A percentile compares a stretch with the other conserved stretches of the same genome.
Conservation (phyloP, 2,888 invertebrate species). For the Unio pictorum region DNA sequence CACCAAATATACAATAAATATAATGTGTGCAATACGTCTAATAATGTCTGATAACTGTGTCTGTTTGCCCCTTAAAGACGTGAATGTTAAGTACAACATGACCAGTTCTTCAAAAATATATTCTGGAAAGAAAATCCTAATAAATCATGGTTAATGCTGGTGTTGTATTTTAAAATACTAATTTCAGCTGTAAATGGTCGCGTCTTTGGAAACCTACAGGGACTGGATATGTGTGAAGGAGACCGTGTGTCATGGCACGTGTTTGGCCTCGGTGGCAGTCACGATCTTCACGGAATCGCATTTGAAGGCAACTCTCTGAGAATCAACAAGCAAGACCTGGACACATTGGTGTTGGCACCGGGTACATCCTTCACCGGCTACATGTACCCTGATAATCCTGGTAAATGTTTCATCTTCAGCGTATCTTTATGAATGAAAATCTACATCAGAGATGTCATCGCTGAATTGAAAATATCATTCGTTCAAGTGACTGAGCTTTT, state of each 20-base stretch:
- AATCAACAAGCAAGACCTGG: constrained; percentile 30
- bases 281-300: constrained; percentile 41
- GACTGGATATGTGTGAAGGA: constrained; percentile 45
- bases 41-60: too few species aligned
- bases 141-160: too few species aligned
- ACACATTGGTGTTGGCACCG: constrained; percentile 32
- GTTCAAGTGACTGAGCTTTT: too few species aligned
- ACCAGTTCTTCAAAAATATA: too few species aligned
- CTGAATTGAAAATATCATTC: too few species aligned
- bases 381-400: constrained; percentile 41
- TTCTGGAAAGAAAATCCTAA: too few species aligned
- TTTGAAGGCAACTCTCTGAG: constrained; percentile 42
- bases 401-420: constrained; percentile 9
- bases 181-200: constrained; percentile 49
- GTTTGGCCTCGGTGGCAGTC: constrained; percentile 31
- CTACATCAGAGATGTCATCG: too few species aligned
- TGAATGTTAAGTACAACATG: too few species aligned
- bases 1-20: too few species aligned
- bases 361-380: constrained; percentile 37
- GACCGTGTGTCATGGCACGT: constrained; percentile 46
- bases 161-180: background rate
- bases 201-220: constrained; percentile 45
- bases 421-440: too few species aligned
- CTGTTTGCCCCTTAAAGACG: too few species aligned
- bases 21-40: too few species aligned